Conservation (phyloP, 30 jellyfish, hydroid and myxozoan species). For the Phacellophora camtschatica region DNA sequence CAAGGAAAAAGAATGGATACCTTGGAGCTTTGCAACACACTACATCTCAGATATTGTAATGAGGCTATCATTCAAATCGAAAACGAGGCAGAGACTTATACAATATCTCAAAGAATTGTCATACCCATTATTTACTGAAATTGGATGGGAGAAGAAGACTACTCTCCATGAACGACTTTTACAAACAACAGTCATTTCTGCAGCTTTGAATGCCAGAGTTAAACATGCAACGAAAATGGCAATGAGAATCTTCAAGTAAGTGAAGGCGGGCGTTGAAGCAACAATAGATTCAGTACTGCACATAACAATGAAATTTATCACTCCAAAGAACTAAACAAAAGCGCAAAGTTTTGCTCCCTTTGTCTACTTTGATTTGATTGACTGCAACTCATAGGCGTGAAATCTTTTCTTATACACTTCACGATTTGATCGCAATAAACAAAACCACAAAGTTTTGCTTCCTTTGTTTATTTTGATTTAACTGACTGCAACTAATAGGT, state of each 20-base stretch:
- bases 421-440: no score
- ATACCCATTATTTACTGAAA: constrained; percentile 2
- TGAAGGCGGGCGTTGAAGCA: background rate
- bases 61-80: constrained; percentile 40
- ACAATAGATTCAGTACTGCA: no score
- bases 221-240: constrained; percentile 26
- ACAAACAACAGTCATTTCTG: constrained; percentile 49
- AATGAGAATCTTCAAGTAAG: constrained; percentile 35
- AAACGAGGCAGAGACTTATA: constrained; percentile 20
- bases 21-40: constrained; percentile 65
- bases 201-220: constrained; percentile 61
- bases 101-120: constrained; percentile 9
- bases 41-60: constrained; percentile 27
- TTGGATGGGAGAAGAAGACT: constrained; percentile 43
- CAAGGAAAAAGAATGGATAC: constrained; percentile 62
- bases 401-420: no score
- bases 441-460: no score
- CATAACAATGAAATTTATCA: no score
- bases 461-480: no score
- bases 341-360: no score
- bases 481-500: no score
- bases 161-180: constrained; percentile 21
- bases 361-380: no score
- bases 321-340: no score
- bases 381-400: no score